Percentiles rank a stretch among this genome's conserved stretches.
Conservation (phyloP, 2,888 invertebrate species). For the Ichneumoninae sp. region DNA sequence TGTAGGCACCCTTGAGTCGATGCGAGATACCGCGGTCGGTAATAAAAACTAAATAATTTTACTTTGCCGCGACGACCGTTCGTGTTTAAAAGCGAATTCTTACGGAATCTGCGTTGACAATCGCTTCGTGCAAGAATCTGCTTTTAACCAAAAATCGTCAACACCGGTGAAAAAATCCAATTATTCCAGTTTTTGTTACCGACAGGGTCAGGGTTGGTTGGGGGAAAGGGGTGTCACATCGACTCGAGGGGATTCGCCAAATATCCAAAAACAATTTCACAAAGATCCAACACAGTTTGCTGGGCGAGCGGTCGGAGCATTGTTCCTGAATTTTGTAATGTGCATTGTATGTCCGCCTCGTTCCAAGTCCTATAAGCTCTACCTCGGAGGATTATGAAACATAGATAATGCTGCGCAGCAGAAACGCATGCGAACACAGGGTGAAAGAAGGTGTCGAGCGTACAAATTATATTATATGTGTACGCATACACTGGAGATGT, state of each 20-base stretch:
- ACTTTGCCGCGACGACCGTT: neutral
- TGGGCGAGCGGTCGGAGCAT: conserved; percentile 70
- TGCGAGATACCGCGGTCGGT: neutral
- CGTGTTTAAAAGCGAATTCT: neutral
- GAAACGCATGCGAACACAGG: conserved; percentile 6
- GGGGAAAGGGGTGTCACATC: neutral
- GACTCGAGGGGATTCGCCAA: neutral
- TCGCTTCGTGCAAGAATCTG: neutral
- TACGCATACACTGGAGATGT: conserved; percentile 31
- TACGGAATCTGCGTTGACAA: neutral
- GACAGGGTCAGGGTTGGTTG: neutral
- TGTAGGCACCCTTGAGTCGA: neutral
- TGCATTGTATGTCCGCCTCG: conserved; percentile 1
- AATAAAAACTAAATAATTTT: neutral
- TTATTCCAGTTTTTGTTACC: neutral
- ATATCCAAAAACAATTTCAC: neutral
- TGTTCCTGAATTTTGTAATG: conserved; percentile 1
- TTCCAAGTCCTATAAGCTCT: conserved; percentile 78
- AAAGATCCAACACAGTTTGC: conserved; percentile 68
- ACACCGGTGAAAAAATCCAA: neutral
- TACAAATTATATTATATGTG: conserved; percentile 22
- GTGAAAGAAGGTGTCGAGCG: conserved; percentile 12
- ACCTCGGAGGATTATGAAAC: conserved; percentile 75
- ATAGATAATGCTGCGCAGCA: conserved; percentile 3
- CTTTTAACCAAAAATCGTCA: neutral